Percentiles rank a stretch among this genome's conserved stretches.
Conservation (phyloP, 1,140 invertebrate species). For the Rhopalosiphum maidis region DNA sequence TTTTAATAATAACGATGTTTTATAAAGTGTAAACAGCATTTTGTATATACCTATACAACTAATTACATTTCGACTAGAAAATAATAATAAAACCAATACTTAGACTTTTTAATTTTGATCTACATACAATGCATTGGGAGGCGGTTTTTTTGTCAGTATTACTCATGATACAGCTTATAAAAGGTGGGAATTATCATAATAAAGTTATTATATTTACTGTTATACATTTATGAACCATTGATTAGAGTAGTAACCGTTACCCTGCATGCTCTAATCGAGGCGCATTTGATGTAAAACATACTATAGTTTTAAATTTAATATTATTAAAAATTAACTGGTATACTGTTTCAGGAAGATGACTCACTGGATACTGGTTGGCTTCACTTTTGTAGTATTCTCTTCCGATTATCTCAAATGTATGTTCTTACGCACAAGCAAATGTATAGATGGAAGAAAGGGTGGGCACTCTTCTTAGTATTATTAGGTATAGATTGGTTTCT, state of each 20-base stretch:
- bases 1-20: background rate
- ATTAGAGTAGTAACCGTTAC: too few species aligned
- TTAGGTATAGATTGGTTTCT: constrained; percentile 44
- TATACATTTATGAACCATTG: too few species aligned
- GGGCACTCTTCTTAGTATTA: constrained; percentile 16
- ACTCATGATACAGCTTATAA: too few species aligned
- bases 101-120: background rate
- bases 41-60: background rate
- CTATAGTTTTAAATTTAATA: background rate
- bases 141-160: too few species aligned
- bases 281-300: too few species aligned
- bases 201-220: too few species aligned
- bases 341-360: constrained; percentile 37
- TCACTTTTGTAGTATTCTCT: constrained; percentile 37
- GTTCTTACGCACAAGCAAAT: constrained; percentile 51
- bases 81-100: background rate
- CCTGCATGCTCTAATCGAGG: too few species aligned
- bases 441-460: constrained; percentile 46
- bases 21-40: background rate
- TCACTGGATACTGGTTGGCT: constrained; percentile 43
- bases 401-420: constrained; percentile 46
- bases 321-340: background rate
- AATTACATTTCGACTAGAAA: background rate
- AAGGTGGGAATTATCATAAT: too few species aligned
- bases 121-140: too few species aligned